These are phyloP conservation scores for Nemapogon koenigi DNA, from an alignment of 2,888 invertebrate species.

Conservation along the genomic window DNA sequence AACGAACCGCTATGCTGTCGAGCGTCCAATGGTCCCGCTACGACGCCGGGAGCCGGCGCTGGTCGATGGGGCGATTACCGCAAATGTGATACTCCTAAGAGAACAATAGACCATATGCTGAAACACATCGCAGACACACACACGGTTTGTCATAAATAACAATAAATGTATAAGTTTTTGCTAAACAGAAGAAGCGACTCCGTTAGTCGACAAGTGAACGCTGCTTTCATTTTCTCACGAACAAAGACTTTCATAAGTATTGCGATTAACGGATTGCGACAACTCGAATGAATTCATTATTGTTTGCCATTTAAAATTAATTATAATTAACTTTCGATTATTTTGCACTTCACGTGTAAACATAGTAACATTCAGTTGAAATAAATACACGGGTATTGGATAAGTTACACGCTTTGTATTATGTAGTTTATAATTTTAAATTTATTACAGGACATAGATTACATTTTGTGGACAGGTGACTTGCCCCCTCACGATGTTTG, in stretches of 20 bases:
- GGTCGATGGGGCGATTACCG: constrained; percentile 97
- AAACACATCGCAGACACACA: constrained; percentile 88
- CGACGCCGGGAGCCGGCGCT: constrained; percentile 79
- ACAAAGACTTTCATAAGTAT: constrained; percentile 9
- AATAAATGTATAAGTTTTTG: constrained; percentile 1
- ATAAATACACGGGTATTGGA: no score
- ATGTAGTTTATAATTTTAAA: no score
- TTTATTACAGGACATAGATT: constrained; percentile 84
- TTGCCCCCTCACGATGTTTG: constrained; percentile 95
- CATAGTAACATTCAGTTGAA: no score
- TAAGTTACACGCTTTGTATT: no score
- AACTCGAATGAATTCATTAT: no score
- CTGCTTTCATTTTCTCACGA: constrained; percentile 9
- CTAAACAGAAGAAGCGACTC: constrained; percentile 4
- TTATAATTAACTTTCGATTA: no score
- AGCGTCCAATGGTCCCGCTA: constrained; percentile 79
- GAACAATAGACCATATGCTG: constrained; percentile 92
- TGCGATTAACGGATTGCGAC: constrained; percentile 6
- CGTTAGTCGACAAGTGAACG: constrained; percentile 3
- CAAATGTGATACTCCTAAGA: constrained; percentile 92
- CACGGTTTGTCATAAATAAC: constrained; percentile 59
- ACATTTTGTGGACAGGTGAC: constrained; percentile 96
- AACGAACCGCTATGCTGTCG: constrained; percentile 94
- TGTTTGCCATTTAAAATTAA: no score
- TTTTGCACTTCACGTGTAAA: no score